These are phyloP conservation scores for Ptychadena robeensis DNA, from an alignment of 2,797 vertebrate genomes.

Conservation along the genomic window DNA sequence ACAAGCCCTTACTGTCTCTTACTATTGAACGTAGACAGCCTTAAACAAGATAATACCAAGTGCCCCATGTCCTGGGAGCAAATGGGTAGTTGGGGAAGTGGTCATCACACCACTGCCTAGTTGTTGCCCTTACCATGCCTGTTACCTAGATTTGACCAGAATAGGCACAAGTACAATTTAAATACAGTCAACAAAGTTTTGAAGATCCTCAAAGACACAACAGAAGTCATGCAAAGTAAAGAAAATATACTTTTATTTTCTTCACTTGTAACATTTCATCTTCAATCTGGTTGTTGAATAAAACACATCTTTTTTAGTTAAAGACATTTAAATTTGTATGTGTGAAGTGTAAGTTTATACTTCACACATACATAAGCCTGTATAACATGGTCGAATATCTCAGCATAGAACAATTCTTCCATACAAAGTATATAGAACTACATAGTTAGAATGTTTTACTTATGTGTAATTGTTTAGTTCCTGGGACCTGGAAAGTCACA, in stretches of 20 bases:
- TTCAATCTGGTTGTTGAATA: too few species aligned
- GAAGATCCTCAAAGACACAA: too few species aligned
- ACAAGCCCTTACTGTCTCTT: too few species aligned
- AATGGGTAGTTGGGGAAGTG: too few species aligned
- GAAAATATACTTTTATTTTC: not conserved
- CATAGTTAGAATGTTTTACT: constrained; percentile 7
- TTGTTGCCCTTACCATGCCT: too few species aligned
- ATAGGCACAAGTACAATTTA: not conserved
- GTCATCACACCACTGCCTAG: too few species aligned
- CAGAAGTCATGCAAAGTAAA: not conserved
- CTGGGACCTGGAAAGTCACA: not conserved
- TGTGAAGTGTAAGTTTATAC: not conserved
- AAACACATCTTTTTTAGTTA: too few species aligned
- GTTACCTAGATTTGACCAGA: too few species aligned
- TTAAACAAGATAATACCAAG: too few species aligned
- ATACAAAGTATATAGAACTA: not conserved
- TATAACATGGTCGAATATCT: not conserved
- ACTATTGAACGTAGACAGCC: too few species aligned
- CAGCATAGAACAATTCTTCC: not conserved
- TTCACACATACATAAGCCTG: too few species aligned
- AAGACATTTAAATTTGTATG: not conserved
- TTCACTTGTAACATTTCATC: not conserved
- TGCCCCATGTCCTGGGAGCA: too few species aligned
- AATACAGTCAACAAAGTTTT: not conserved
- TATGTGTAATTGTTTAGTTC: not conserved